Evolutionary conservation across 2,888 invertebrate species (phyloP).

Genomic region (Anoplius nigerrimus): DNA sequence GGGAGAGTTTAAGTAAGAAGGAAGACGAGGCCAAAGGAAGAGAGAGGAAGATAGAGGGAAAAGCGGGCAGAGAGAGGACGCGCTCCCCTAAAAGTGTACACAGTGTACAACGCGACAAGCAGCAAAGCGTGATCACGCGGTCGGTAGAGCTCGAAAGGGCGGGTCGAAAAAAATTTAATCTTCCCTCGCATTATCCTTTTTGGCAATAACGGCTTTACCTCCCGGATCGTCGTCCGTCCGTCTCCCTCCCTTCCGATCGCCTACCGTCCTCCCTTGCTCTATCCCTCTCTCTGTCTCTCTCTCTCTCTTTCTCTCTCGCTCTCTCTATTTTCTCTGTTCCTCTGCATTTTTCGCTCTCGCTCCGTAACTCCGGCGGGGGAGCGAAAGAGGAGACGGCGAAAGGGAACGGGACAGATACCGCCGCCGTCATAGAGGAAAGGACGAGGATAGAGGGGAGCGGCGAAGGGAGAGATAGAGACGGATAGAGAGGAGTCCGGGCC

Average conservation of each 20-base stretch:
- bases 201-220: conserved; percentile 61
- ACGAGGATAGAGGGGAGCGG: neutral
- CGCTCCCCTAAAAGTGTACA: conserved; percentile 38
- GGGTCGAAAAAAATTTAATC: conserved; percentile 64
- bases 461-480: conserved; percentile 9
- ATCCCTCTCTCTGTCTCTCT: conserved; percentile 9
- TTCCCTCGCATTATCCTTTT: conserved; percentile 67
- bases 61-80: conserved; percentile 12
- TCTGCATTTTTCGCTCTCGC: conserved; percentile 13
- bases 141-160: conserved; percentile 40
- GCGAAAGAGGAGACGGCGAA: conserved; percentile 3
- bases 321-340: conserved; percentile 14
- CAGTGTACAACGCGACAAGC: conserved; percentile 43
- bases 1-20: too few relatives aligned
- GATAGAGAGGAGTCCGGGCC: conserved; percentile 32
- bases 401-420: conserved; percentile 12
- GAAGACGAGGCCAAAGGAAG: neutral
- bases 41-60: conserved; percentile 6
- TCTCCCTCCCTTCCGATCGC: conserved; percentile 5
- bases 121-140: conserved; percentile 48
- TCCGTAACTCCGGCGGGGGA: neutral
- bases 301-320: conserved; percentile 13
- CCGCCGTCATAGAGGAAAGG: conserved; percentile 18
- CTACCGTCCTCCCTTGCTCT: conserved; percentile 9
- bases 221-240: conserved; percentile 38